Base-by-base conservation (phyloP, 2,888 invertebrate genomes). In the Catocala nupta region DNA sequence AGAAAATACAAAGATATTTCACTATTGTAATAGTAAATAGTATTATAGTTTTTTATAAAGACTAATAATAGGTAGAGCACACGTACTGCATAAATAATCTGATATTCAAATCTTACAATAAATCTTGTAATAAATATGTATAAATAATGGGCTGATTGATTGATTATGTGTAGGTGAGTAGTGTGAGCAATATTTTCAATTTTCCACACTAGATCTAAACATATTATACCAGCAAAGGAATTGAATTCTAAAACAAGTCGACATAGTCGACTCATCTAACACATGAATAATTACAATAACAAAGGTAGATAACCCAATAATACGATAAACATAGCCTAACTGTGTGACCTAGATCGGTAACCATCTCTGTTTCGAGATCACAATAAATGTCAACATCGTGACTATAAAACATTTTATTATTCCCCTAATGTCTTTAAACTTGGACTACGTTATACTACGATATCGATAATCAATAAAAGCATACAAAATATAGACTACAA, bases 361-460 rank as follows among this genome's bases (percentile, higher is more conserved):
- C 39, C 51, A 55, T 61, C 45, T 49, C 52, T 51, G 12, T 54
- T 57, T 54, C 13, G 54, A 57, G 11, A 65, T 48, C 47, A 57
- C 25, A 67, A 65, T 44, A 53, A 69, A 67, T 67, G 33, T 58
- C 53, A 70, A 57, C 13, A 11, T 62, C 59, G 56, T 70, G 62
- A 65, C 53, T 55, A 33, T 48, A 60, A 56, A 63, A 9, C 33
- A 52, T 60, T 58, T 53, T 55, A 55, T 53, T 53, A 47, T 61
- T 5, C 36, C 33, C 42, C n/a, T 51, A 34, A 53, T 51, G 50
- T 16, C n/a, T 69, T 49, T 57, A 47, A 48, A 59, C 43, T 45
- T 16, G 34, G 25, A 9, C 10, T 34, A 50, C 47, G 33, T 51
- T 36, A 53, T 51, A 47, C 8, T 49, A 48, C 49, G 33, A 54